Evolutionary conservation across 2,888 invertebrate species (phyloP), one percentile per base, ranked within the genome.

Genomic region (Plemyria rubiginata): DNA sequence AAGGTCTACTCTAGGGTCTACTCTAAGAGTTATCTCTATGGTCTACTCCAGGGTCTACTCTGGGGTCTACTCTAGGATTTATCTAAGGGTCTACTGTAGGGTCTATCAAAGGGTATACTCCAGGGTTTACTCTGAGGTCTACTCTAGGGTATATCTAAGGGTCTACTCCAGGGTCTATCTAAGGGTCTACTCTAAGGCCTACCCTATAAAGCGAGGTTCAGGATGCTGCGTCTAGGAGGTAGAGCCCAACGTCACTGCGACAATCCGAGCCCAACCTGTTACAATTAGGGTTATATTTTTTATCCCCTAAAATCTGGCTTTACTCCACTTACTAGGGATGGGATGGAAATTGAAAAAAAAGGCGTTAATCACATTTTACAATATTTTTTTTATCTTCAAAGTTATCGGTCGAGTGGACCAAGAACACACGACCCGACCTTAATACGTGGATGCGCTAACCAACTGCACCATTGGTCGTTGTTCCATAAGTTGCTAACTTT

Each of bases 241-340:
- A 45, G 16, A 9, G 3, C 16, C 45, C 45, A 43, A 43, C 43
- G 16, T 11, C 45, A 45, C 45, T 45, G 45, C 15, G 49, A 49
- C 49, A 49, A 49, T 49, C 49, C 29, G 32, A 49, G 29, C 49
- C 49, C 29, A 49, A 49, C 6, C 49, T 13, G 13, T 16, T 38
- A 38, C 8, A 8, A 15, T 45, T 11, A 9, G 16, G 45, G 13
- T 13, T 8, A 43, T 45, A 16, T 16, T 45, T 45, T 45, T 45
- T 16, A 16, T 3, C 16, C 45, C 16, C 11, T 45, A n/a, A 11
- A 16, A 16, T 6, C 11, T 45, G 2, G 11, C 16, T 43, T 43
- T 43, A 15, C 45, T 8, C 45, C 16, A 45, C 36, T 38, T 38
- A 8, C 0, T 13, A 43, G 13, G 45, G 9, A 11, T 45, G 45